Evolutionary conservation across 2,888 invertebrate genomes (phyloP).

Genomic region (Cyclophora punctaria): DNA sequence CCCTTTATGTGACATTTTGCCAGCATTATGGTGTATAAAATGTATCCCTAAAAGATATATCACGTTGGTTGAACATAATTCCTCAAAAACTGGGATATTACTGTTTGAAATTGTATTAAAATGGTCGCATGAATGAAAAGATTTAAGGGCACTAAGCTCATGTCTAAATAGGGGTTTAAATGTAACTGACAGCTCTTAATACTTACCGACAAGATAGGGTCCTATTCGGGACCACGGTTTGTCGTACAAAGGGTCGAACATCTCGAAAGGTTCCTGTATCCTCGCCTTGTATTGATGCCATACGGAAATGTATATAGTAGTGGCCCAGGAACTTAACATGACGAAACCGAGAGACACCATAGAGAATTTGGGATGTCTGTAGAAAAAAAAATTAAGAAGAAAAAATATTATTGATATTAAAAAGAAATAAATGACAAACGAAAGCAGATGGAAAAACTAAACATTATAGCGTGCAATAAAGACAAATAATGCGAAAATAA

Average conservation of each 20-base stretch:
- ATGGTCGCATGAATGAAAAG: no score
- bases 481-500: no score
- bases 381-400: conserved; percentile 5
- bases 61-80: no score
- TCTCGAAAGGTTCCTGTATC: conserved; percentile 86
- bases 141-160: background rate
- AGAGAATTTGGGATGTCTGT: conserved; percentile 79
- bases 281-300: conserved; percentile 83
- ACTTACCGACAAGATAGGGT: conserved; percentile 84
- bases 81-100: no score
- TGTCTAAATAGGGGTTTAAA: conserved; percentile 4
- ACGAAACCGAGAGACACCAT: conserved; percentile 73
- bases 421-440: no score
- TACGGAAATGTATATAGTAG: conserved; percentile 83
- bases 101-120: no score
- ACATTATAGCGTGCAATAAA: no score
- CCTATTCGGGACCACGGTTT: conserved; percentile 90
- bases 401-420: no score
- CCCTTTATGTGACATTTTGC: no score
- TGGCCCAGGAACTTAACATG: conserved; percentile 83
- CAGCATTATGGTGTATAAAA: no score
- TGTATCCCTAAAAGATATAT: no score
- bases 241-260: conserved; percentile 88
- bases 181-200: background rate
- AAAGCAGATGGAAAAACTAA: no score